Conservation (phyloP, 2,797 vertebrate genomes). For the Carduelis carduelis region DNA sequence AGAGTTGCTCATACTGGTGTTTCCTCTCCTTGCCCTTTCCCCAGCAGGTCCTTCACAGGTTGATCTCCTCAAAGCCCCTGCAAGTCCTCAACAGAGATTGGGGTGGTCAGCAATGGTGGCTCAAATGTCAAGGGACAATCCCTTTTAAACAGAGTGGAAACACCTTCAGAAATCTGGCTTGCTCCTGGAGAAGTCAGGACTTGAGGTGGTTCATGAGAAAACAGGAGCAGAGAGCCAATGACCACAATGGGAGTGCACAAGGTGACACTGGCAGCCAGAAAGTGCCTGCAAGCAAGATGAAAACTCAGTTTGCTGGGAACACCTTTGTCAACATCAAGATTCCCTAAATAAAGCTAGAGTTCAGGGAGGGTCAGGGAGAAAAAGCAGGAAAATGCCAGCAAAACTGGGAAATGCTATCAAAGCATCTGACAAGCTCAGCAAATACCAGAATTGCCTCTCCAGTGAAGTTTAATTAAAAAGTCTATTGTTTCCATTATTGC, state of each 20-base stretch:
- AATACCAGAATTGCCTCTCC: constrained; percentile 17
- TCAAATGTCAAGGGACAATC: background rate
- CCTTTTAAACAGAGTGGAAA: background rate
- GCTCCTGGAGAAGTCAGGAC: background rate
- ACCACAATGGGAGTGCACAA: accelerated
- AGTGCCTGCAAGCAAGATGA: background rate
- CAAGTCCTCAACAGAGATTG: background rate
- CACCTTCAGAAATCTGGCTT: background rate
- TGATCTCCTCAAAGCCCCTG: background rate
- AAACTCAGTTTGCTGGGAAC: background rate
- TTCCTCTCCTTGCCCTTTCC: background rate
- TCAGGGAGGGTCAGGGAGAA: background rate
- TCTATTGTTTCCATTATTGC: constrained; percentile 27
- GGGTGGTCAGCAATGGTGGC: background rate
- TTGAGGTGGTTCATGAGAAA: background rate
- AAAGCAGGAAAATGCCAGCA: background rate
- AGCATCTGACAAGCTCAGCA: constrained; percentile 26
- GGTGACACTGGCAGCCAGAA: background rate
- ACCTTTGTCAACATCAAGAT: background rate
- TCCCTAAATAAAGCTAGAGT: background rate
- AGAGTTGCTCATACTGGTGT: background rate
- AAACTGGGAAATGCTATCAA: background rate
- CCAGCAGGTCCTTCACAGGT: background rate
- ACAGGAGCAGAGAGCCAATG: accelerated
- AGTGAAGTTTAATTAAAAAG: constrained; percentile 56